Evolutionary conservation across 2,113 vertebrate genomes (phyloP).

Genomic region (Rhinogobius similis): DNA sequence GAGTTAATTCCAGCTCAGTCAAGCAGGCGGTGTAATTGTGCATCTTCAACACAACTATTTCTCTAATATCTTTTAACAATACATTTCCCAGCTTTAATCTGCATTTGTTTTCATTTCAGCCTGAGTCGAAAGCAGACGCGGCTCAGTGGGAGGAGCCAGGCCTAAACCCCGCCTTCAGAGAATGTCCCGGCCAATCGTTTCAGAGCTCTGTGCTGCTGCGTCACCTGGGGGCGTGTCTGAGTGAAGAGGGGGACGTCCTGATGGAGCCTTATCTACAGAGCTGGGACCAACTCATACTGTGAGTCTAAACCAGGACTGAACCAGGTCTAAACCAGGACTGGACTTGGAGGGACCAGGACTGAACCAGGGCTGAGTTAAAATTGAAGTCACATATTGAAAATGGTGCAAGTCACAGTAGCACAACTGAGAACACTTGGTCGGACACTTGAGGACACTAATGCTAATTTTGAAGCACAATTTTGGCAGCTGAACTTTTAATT

Average conservation of each 20-base stretch:
- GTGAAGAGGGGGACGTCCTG: conserved; percentile 23
- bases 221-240: conserved; percentile 44
- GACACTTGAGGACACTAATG: too few species aligned
- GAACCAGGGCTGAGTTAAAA: not conserved
- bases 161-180: conserved; percentile 15
- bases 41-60: not conserved
- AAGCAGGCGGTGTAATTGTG: too few species aligned
- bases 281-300: conserved; percentile 69
- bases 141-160: not conserved
- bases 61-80: not conserved
- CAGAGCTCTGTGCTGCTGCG: conserved; percentile 53
- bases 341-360: not conserved
- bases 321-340: not conserved
- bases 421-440: too few species aligned
- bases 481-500: too few species aligned
- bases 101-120: conserved; percentile 19
- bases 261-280: conserved; percentile 66
- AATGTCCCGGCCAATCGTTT: conserved; percentile 63
- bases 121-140: not conserved
- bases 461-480: too few species aligned
- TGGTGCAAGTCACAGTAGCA: too few species aligned
- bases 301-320: not conserved
- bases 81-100: fast-evolving
- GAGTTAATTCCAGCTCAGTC: too few species aligned
- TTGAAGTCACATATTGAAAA: too few species aligned